Conservation (phyloP, 1,140 invertebrate species). For the Orius laevigatus region DNA sequence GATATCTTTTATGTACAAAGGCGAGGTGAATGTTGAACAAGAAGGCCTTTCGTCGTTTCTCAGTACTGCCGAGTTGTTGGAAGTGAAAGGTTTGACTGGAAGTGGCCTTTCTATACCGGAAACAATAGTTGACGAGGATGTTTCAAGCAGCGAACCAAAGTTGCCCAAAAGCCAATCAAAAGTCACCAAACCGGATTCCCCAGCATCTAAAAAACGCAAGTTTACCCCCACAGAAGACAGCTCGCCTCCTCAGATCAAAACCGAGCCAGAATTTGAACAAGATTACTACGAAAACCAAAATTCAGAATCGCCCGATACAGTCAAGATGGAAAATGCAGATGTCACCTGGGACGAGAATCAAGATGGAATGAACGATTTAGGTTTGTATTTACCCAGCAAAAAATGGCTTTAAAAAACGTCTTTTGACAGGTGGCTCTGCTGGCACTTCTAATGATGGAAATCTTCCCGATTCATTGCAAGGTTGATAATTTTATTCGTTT, state of each 20-base stretch:
- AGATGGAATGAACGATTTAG: too few species aligned
- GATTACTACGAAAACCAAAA: neutral
- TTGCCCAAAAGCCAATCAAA: conserved; percentile 4
- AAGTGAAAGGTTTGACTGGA: conserved; percentile 44
- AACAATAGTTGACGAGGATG: neutral
- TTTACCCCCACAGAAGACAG: neutral
- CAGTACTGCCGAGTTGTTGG: conserved; percentile 43
- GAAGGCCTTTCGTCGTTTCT: conserved; percentile 43
- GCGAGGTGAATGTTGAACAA: conserved; percentile 48
- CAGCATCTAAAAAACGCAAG: conserved; percentile 8
- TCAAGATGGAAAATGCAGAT: neutral
- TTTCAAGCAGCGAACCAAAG: conserved; percentile 1
- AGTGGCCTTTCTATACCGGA: conserved; percentile 20
- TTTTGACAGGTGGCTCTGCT: neutral
- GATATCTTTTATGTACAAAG: conserved; percentile 68
- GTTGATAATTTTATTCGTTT: conserved; percentile 6
- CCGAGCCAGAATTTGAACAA: too few species aligned
- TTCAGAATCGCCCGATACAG: neutral
- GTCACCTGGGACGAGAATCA: too few species aligned
- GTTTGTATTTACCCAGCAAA: too few species aligned
- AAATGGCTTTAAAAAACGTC: too few species aligned
- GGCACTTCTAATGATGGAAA: conserved; percentile 11
- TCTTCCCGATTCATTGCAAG: conserved; percentile 14
- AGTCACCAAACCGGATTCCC: conserved; percentile 7
- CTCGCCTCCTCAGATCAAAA: neutral